Evolutionary conservation across 1,140 invertebrate species (phyloP), one percentile per base, ranked within the genome.

Genomic region (Cecropterus lyciades): DNA sequence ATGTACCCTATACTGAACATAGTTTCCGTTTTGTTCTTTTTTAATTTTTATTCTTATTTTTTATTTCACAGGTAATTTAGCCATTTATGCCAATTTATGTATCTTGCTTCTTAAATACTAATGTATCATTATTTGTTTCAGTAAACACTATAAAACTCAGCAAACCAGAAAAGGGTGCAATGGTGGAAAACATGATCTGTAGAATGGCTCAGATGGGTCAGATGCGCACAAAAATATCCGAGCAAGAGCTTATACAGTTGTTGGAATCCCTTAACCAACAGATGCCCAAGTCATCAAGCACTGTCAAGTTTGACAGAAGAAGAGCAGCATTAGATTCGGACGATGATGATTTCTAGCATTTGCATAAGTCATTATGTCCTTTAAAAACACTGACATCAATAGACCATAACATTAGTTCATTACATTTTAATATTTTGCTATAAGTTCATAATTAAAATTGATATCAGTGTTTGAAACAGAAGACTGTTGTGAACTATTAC

Each of bases 91-190:
- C n/a, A n/a, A n/a, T n/a, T n/a, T n/a, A n/a, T n/a, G n/a, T n/a
- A n/a, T n/a, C n/a, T n/a, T n/a, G n/a, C n/a, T n/a, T n/a, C n/a
- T 5, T 59, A 33, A 51, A 67, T 69, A 24, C 1, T 24, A 5
- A 4, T 33, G 9, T 8, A 4, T 8, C 9, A 1, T 24, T 33
- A 33, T 33, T 33, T 60, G 67, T 94, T 93, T 27, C 88, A 99
- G 98, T 99, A 73, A 99, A 98, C 80, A 99, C 97, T 66, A 94
- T 99, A 43, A 96, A 96, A 82, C 91, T 99, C 62, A 97, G 98
- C 65, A 99, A 98, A 92, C 98, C 98, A 42, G 98, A 99, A 75
- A 99, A 99, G 91, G 98, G 96, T 8, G 94, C 95, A 88, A 97
- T 98, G 96, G 95, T 99, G 14, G 98, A 99, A 94, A 95, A 96